phyloP scores from a whole-genome alignment of 2,113 vertebrate genomes.

The Theropithecus gelada region DNA sequence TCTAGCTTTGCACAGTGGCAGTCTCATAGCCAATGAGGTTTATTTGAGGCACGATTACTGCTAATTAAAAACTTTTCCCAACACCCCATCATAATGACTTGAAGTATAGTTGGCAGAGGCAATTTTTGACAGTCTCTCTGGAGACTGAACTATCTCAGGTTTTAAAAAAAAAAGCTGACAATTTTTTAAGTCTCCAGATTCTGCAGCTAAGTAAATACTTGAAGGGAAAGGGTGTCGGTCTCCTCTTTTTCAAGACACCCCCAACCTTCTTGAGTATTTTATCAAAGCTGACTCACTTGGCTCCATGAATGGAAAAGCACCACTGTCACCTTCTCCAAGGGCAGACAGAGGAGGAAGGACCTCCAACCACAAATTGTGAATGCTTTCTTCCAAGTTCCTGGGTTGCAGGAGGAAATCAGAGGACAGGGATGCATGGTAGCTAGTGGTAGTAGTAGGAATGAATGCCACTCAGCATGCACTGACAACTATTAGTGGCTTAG shows the following conservation, averaged over 20 bases:
- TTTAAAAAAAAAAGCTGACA: too few species aligned
- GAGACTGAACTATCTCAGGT: too few species aligned
- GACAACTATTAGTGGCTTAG: background rate
- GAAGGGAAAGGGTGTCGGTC: background rate
- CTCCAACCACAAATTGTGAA: background rate
- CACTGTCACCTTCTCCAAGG: background rate
- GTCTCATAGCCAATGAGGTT: too few species aligned
- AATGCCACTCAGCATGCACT: background rate
- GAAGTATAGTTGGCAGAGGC: too few species aligned
- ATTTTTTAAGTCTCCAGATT: background rate
- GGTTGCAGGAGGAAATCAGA: background rate
- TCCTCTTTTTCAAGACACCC: background rate
- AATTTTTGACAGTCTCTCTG: too few species aligned
- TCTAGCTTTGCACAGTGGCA: too few species aligned
- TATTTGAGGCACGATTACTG: too few species aligned
- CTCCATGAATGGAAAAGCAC: background rate
- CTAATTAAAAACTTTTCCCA: too few species aligned
- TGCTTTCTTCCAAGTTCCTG: background rate
- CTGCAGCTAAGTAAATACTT: slow-evolving; percentile 30
- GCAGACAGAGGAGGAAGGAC: background rate
- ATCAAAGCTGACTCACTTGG: slow-evolving; percentile 27
- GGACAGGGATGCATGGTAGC: background rate
- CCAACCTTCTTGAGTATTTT: background rate
- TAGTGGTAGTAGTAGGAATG: background rate
- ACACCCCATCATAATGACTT: too few species aligned